Conservation (phyloP, 2,113 vertebrate species). For the Cyphomyrus plagiostoma region DNA sequence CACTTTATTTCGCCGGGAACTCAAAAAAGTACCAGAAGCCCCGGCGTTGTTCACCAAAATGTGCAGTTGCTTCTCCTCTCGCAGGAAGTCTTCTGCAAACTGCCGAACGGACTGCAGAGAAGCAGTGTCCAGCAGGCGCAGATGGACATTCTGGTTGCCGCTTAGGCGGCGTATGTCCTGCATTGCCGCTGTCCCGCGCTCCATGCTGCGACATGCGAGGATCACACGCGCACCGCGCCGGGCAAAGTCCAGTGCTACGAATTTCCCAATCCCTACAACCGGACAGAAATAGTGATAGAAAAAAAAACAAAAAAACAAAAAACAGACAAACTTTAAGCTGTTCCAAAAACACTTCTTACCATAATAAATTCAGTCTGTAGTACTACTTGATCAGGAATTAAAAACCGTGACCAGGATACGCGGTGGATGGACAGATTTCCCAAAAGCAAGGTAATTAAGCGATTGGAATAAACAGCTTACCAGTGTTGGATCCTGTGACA, state of each 20-base stretch:
- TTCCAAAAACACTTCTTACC: no score
- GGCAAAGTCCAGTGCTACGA: slow-evolving; percentile 70
- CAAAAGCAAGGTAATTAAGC: not conserved
- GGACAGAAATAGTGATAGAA: not conserved
- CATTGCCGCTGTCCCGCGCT: slow-evolving; percentile 50
- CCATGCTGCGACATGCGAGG: slow-evolving; percentile 65
- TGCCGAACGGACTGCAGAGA: slow-evolving; percentile 66
- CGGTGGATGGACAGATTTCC: not conserved
- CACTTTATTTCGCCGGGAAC: not conserved
- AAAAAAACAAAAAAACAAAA: not conserved
- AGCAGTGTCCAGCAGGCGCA: slow-evolving; percentile 66
- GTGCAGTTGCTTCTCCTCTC: slow-evolving; percentile 65
- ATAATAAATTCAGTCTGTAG: not conserved
- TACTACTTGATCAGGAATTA: not conserved
- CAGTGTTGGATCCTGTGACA: slow-evolving; percentile 78
- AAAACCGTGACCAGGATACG: not conserved
- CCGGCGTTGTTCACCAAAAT: slow-evolving; percentile 80
- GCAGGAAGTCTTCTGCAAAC: slow-evolving; percentile 57
- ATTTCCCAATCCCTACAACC: slow-evolving; percentile 69
- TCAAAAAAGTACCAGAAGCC: slow-evolving; percentile 48
- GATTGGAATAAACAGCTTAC: slow-evolving; percentile 44
- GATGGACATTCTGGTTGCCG: slow-evolving; percentile 56
- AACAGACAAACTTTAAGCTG: not conserved
- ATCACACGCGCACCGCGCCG: slow-evolving; percentile 70
- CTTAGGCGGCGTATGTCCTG: slow-evolving; percentile 61